Evolutionary conservation across 2,113 vertebrate species (phyloP).

Genomic region (Eurypyga helias): DNA sequence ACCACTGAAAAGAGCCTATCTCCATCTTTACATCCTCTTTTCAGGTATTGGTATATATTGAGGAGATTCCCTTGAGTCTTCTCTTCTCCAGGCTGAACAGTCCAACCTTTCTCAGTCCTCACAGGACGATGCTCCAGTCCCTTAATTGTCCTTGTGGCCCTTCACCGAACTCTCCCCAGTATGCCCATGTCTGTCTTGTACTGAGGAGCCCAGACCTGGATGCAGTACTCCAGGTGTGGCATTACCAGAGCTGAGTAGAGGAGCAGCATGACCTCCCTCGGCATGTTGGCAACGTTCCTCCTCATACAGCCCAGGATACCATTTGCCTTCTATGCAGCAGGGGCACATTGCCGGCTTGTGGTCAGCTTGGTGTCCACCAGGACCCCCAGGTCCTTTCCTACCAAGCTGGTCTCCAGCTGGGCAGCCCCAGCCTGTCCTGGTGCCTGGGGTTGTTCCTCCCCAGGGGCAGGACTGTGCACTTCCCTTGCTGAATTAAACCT

Average conservation of each 20-base stretch:
- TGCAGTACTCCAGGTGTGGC: too few relatives aligned
- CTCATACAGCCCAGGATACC: not conserved
- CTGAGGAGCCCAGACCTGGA: not conserved
- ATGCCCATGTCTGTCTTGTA: rapidly evolving
- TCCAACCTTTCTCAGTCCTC: not conserved
- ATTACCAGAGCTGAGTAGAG: rapidly evolving
- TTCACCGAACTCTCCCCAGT: not conserved
- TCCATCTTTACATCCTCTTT: not conserved
- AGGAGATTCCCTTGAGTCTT: not conserved
- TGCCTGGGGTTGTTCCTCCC: not conserved
- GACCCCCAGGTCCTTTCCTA: not conserved
- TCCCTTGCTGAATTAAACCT: not conserved
- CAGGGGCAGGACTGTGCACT: not conserved
- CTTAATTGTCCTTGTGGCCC: not conserved
- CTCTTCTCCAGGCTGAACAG: not conserved
- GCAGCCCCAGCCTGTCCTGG: not conserved
- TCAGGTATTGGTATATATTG: not conserved
- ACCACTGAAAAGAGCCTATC: not conserved
- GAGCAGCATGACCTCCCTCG: rapidly evolving
- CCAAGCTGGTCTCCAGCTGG: not conserved
- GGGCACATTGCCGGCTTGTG: not conserved
- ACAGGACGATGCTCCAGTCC: not conserved
- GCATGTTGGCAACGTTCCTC: not conserved
- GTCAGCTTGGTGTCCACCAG: not conserved
- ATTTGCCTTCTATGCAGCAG: not conserved